phyloP scores from a whole-genome alignment of 2,888 invertebrate genomes.

The Coleophora flavipennella region DNA sequence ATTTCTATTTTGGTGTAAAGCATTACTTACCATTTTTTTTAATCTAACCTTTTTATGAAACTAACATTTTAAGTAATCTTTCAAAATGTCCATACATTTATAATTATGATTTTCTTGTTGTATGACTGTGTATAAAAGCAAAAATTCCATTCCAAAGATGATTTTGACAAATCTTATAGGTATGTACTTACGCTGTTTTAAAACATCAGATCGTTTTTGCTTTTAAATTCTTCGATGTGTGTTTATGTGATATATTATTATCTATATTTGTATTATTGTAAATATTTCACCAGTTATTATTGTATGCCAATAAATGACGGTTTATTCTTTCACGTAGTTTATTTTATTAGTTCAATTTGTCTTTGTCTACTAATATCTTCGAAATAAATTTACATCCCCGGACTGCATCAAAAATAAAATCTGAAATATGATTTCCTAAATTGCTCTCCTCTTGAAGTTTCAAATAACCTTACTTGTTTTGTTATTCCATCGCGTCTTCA shows the following conservation, averaged over 20 bases:
- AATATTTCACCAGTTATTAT: conserved; percentile 57
- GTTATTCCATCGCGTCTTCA: no score
- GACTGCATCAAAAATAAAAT: no score
- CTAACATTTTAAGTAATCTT: no score
- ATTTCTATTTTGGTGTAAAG: no score
- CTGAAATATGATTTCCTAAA: no score
- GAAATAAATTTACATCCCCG: no score
- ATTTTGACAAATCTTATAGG: conserved; percentile 26
- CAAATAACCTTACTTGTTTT: no score
- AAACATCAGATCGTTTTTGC: conserved; percentile 31
- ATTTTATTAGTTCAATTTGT: no score
- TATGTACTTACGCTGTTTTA: conserved; percentile 32
- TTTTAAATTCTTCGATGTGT: conserved; percentile 57
- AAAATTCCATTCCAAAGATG: conserved; percentile 48
- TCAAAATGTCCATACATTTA: neutral
- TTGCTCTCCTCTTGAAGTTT: no score
- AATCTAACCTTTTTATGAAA: no score
- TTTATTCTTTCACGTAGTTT: conserved; percentile 58
- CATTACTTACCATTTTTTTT: no score
- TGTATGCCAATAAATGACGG: conserved; percentile 58
- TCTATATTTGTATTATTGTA: conserved; percentile 56
- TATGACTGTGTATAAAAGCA: neutral
- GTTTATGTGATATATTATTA: conserved; percentile 53
- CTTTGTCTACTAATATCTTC: no score
- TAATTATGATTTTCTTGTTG: neutral